Conservation (phyloP, 2,888 invertebrate species). For the Palloptera scutellata region DNA sequence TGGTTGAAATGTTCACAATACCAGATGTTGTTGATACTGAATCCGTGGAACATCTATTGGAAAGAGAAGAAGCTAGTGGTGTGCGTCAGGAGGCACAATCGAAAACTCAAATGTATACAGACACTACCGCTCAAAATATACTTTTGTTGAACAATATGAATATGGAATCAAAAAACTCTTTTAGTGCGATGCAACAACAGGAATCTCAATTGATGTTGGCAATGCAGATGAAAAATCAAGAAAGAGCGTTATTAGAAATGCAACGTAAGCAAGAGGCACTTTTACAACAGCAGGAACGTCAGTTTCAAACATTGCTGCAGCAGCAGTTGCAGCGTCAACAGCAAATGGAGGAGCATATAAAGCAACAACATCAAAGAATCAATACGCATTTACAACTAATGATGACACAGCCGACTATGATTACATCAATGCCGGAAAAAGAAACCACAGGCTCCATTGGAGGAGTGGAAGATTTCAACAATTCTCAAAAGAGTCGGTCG, state of each 20-base stretch:
- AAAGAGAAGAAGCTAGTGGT: background rate
- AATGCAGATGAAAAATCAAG: slow-evolving; percentile 61
- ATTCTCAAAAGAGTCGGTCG: slow-evolving; percentile 1
- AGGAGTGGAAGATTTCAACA: background rate
- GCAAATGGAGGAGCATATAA: slow-evolving; percentile 60
- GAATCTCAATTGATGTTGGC: slow-evolving; percentile 60
- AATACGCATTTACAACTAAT: slow-evolving; percentile 61
- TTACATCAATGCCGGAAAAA: background rate
- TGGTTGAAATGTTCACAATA: slow-evolving; percentile 40
- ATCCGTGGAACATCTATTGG: background rate
- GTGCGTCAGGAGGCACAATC: background rate
- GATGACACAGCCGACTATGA: slow-evolving; percentile 55
- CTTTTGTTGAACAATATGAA: slow-evolving; percentile 53
- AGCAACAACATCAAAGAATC: slow-evolving; percentile 61
- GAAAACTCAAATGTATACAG: background rate
- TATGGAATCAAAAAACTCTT: slow-evolving; percentile 53
- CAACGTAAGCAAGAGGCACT: slow-evolving; percentile 58
- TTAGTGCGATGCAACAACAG: slow-evolving; percentile 58
- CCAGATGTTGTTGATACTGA: slow-evolving; percentile 26
- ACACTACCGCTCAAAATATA: slow-evolving; percentile 46
- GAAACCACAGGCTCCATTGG: background rate
- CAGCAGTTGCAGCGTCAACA: slow-evolving; percentile 61
- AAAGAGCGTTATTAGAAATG: slow-evolving; percentile 59
- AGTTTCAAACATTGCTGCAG: slow-evolving; percentile 58
- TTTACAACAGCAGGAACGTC: slow-evolving; percentile 56